These are phyloP conservation scores for Pangasius djambal DNA, from an alignment of 2,797 vertebrate species.

Conservation along the genomic window DNA sequence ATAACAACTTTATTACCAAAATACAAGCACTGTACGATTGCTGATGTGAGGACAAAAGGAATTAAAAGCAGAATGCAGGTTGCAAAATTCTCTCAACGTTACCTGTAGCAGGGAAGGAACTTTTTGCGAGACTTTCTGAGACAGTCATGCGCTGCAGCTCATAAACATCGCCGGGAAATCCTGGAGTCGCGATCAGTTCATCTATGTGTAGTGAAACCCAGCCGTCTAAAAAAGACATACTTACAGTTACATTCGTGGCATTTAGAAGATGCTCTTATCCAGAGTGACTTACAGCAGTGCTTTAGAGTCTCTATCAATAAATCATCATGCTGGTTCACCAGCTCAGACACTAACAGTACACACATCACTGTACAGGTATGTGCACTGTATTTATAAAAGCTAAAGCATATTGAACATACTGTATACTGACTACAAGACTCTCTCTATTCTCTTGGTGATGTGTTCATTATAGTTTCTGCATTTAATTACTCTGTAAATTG, in stretches of 20 bases:
- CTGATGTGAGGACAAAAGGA: not conserved
- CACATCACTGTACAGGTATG: not conserved
- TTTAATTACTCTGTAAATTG: not conserved
- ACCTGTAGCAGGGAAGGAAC: constrained; percentile 21
- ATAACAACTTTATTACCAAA: not conserved
- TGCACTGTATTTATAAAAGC: not conserved
- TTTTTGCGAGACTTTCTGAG: constrained; percentile 31
- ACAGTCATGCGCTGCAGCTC: constrained; percentile 34
- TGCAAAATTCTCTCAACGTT: not conserved
- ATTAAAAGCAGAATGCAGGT: not conserved
- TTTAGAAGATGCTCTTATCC: not conserved
- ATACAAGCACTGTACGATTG: not conserved
- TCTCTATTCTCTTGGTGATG: not conserved
- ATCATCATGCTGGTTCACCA: not conserved
- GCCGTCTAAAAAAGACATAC: constrained; percentile 41
- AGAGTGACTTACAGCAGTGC: not conserved
- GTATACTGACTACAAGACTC: not conserved
- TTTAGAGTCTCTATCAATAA: not conserved
- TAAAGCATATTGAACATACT: not conserved
- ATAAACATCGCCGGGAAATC: constrained; percentile 40
- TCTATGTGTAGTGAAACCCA: constrained; percentile 52
- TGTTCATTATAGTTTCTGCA: not conserved
- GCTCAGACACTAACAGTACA: not conserved
- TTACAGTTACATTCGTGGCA: not conserved
- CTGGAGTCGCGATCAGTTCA: constrained; percentile 43